Base-by-base conservation (phyloP, 2,113 vertebrate genomes). In the Turnix velox region DNA sequence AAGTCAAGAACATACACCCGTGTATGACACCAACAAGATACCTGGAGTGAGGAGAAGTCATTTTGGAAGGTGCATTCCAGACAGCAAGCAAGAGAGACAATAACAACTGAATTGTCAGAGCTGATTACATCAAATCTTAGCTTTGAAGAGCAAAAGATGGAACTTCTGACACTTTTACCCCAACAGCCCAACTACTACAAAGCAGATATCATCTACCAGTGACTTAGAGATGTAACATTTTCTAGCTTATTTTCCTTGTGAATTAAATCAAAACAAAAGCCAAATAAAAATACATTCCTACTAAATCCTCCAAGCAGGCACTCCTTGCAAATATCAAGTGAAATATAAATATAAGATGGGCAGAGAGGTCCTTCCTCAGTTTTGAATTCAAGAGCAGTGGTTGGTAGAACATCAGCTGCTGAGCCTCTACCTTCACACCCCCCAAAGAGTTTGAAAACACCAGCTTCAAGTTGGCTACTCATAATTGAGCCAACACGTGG, bases 81-180 rank as follows among this genome's bases (percentile, higher is more conserved):
- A 37, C 8, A 81, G 33, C 7, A 35, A 75, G 42, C 5, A 35
- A 66, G 12, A 67, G 20, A 28, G 65, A 77, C 45, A 48, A 18
- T 2, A 65, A 48, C 27, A 51, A 73, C 9, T 51, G 39, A 58
- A 78, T 15, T 57, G 33, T n/a, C 71, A 75, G 71, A 40, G 75
- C 52, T 23, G n/a, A 74, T 35, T 30, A 27, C 55, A 91, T n/a
- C 61, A 65, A 48, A 49, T 63, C 66, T 65, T 31, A 51, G 43
- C 52, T 74, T 3, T 8, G 49, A 48, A 84, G 62, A 85, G 66
- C 28, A 82, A 43, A 89, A 82, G 25, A 78, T 24, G 62, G 52
- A 84, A 94, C 75, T 94, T 89, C 66, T 93, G 82, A 92, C 58
- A 92, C 54, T 49, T 88, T 68, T 43, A 71, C n/a, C 87, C n/a